Percentiles rank a stretch among this genome's conserved stretches.
phyloP scores from a whole-genome alignment of 2,113 vertebrate species.

The Orycteropus afer region DNA sequence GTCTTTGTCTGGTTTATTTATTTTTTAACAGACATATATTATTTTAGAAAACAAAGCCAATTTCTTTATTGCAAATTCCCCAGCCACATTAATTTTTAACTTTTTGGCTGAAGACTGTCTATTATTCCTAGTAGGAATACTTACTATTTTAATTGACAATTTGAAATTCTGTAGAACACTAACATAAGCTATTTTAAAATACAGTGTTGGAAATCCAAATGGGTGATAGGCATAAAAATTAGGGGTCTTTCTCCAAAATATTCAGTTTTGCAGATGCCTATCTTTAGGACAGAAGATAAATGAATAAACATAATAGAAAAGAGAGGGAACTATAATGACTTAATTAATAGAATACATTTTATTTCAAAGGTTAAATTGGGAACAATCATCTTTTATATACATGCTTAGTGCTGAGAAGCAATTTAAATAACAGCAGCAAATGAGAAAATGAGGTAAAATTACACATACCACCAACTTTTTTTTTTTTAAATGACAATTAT shows the following conservation, averaged over 20 bases:
- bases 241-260: conserved; percentile 68
- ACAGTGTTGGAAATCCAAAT: conserved; percentile 50
- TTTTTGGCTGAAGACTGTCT: conserved; percentile 51
- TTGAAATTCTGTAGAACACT: conserved; percentile 66
- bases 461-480: conserved; percentile 58
- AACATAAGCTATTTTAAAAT: conserved; percentile 66
- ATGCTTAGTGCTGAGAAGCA: conserved; percentile 63
- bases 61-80: background rate
- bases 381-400: conserved; percentile 79
- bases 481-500: conserved; percentile 70
- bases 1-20: background rate
- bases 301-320: conserved; percentile 74
- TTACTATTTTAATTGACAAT: conserved; percentile 70
- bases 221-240: conserved; percentile 76
- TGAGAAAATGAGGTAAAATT: conserved; percentile 81
- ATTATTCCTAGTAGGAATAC: conserved; percentile 54
- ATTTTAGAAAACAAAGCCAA: background rate
- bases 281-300: conserved; percentile 68
- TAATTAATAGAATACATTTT: conserved; percentile 74
- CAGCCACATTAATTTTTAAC: conserved; percentile 37
- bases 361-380: conserved; percentile 80
- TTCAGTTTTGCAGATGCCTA: conserved; percentile 68
- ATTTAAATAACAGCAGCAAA: conserved; percentile 82
- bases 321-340: conserved; percentile 64
- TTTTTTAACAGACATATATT: background rate